phyloP scores from a whole-genome alignment of 2,113 vertebrate genomes.

The Gulo gulo region DNA sequence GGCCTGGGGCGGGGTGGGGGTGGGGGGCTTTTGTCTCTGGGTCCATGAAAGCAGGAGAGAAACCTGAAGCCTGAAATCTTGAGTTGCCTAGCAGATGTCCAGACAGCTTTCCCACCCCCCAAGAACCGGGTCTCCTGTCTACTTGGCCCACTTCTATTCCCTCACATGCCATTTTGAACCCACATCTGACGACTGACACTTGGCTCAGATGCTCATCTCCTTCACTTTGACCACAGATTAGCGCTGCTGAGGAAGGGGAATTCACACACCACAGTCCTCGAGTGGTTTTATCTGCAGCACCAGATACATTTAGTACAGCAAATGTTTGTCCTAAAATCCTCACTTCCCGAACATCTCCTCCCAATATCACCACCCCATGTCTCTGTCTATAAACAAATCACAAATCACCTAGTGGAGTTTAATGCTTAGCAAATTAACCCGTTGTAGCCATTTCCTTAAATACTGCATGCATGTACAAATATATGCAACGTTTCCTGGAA shows the following conservation, averaged over 20 bases:
- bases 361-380: neutral
- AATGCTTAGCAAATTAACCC: conserved; percentile 49
- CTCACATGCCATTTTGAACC: conserved; percentile 22
- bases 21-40: neutral
- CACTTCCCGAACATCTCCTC: neutral
- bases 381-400: neutral
- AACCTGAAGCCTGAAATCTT: neutral
- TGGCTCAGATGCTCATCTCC: neutral
- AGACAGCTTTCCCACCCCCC: neutral
- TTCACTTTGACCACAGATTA: conserved; percentile 23
- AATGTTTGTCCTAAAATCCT: neutral
- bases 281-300: neutral
- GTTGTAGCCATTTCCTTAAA: neutral
- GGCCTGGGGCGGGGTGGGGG: too few species aligned
- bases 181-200: neutral
- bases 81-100: neutral
- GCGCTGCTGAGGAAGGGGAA: conserved; percentile 8
- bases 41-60: neutral
- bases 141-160: neutral
- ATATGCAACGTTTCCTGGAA: neutral
- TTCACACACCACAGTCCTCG: neutral
- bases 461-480: neutral
- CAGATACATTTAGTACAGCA: conserved; percentile 6
- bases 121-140: neutral
- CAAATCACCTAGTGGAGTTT: conserved; percentile 44